Evolutionary conservation across 2,888 invertebrate genomes (phyloP).

Genomic region (Spialia ferax): DNA sequence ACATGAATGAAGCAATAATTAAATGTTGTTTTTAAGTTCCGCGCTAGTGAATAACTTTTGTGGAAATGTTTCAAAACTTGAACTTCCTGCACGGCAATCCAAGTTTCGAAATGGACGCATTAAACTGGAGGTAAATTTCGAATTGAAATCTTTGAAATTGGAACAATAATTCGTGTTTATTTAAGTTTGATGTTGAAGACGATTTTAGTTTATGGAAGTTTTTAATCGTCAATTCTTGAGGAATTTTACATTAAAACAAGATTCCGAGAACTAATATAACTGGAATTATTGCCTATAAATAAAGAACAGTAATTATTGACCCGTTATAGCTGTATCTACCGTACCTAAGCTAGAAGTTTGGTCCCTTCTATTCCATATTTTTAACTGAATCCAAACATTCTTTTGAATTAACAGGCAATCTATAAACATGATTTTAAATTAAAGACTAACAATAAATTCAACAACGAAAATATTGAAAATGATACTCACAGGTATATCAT

Average conservation of each 20-base stretch:
- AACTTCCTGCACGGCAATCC: conserved; percentile 33
- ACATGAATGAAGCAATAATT: conserved; percentile 49
- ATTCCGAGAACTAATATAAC: too few relatives aligned
- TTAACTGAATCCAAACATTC: too few relatives aligned
- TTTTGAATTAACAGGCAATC: too few relatives aligned
- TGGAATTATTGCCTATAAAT: too few relatives aligned
- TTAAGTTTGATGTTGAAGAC: conserved; percentile 24
- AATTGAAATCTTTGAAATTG: conserved; percentile 34
- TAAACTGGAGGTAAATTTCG: conserved; percentile 41
- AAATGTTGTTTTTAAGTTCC: conserved; percentile 49
- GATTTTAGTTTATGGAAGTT: not conserved
- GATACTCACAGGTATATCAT: conserved; percentile 90
- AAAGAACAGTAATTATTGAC: too few relatives aligned
- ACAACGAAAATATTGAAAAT: too few relatives aligned
- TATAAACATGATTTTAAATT: too few relatives aligned
- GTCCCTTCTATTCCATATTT: too few relatives aligned
- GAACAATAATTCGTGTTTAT: conserved; percentile 39
- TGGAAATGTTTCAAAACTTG: conserved; percentile 41
- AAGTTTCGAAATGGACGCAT: conserved; percentile 43
- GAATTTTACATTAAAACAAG: not conserved
- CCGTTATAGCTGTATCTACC: too few relatives aligned
- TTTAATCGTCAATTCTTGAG: not conserved
- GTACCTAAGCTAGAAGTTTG: too few relatives aligned
- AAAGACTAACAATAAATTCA: too few relatives aligned
- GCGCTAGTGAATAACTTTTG: conserved; percentile 43